Evolutionary conservation across 2,113 vertebrate genomes (phyloP), one percentile per base, ranked within the genome.

Genomic region (Ardeotis arabs): DNA sequence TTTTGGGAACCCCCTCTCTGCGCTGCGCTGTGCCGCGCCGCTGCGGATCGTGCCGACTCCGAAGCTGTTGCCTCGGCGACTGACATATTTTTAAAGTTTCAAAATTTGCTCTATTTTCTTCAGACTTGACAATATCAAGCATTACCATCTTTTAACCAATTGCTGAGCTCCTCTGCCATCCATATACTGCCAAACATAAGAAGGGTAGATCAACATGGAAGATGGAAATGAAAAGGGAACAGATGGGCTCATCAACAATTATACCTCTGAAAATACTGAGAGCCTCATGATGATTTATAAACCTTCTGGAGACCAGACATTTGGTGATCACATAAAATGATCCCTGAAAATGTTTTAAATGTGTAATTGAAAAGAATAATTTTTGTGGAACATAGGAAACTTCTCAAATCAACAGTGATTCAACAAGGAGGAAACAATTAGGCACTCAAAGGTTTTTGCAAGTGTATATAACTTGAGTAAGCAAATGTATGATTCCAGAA

Each of bases 181-280:
- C 63, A 37, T 44, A 35, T 22, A 50, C 37, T 64, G 75, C 75
- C 79, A 94, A 91, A 62, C 37, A 37, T 66, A 73, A 73, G 77
- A 85, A 74, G 94, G 70, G 59, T 45, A 74, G 67, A 91, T 66
- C 90, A 93, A 93, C 13, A n/a, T 63, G 56, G 90, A 94, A 93
- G 88, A 81, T 59, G 60, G 45, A 93, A 89, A 83, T 74, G 12
- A 92, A 94, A 94, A 88, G 14, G 31, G 79, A 93, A 90, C 87
- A 96, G 93, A 95, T 93, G 93, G 91, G 11, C 52, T 68, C 63
- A 88, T 91, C 93, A 92, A 90, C 75, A 90, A 29, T 86, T 90
- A 94, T 70, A 91, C 72, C 63, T 91, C 91, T 60, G 68, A 93
- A 95, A 93, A 88, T 70, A 90, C 45, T 62, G 37, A 90, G 50